phyloP scores from a whole-genome alignment of 2,797 vertebrate genomes.

The Halcyon chelicuti region DNA sequence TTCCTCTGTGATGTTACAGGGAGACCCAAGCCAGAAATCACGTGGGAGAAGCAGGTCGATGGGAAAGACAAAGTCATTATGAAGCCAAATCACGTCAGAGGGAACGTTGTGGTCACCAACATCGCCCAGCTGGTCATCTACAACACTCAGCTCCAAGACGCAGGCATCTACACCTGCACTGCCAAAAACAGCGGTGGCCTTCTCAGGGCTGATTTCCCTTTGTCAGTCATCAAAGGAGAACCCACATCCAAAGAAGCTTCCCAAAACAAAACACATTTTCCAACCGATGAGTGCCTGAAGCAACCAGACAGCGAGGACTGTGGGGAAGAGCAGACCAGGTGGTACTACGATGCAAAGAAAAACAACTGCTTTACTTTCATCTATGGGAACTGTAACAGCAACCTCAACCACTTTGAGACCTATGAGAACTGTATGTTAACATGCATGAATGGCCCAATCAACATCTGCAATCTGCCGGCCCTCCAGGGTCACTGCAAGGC shows the following conservation, averaged over 20 bases:
- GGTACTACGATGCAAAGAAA: constrained; percentile 91
- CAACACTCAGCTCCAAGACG: constrained; percentile 91
- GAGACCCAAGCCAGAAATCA: constrained; percentile 91
- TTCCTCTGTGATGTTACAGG: constrained; percentile 95
- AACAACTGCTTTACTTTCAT: constrained; percentile 93
- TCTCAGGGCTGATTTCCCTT: constrained; percentile 84
- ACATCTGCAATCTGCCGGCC: constrained; percentile 87
- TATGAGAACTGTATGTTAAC: constrained; percentile 90
- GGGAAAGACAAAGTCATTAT: constrained; percentile 86
- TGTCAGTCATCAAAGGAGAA: constrained; percentile 85
- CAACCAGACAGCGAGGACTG: constrained; percentile 88
- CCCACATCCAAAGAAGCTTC: constrained; percentile 64
- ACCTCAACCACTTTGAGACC: constrained; percentile 89
- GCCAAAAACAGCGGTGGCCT: constrained; percentile 88
- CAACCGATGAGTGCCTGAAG: constrained; percentile 85
- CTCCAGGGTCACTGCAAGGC: constrained; percentile 94
- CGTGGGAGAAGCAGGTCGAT: constrained; percentile 93
- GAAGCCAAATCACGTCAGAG: constrained; percentile 91
- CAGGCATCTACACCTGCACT: constrained; percentile 93
- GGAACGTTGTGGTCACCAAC: constrained; percentile 96
- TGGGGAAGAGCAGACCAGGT: constrained; percentile 88
- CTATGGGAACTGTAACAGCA: constrained; percentile 86
- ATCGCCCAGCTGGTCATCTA: constrained; percentile 97
- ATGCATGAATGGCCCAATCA: constrained; percentile 88
- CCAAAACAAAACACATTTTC: constrained; percentile 84